These are phyloP conservation scores for Strix uralensis DNA, from an alignment of 2,113 vertebrate genomes.

Conservation along the genomic window DNA sequence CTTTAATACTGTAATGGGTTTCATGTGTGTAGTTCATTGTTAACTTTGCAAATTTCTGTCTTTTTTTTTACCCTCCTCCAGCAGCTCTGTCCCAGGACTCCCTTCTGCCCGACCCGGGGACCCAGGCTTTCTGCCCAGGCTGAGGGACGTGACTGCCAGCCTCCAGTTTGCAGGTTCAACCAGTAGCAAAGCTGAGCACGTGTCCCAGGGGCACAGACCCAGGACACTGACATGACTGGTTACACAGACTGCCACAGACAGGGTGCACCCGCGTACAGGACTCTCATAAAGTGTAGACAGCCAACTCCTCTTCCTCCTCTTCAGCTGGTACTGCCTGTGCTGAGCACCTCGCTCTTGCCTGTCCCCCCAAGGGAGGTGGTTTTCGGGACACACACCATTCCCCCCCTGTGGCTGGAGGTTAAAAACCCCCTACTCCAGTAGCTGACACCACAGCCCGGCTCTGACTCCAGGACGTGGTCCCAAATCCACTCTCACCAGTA, in stretches of 20 bases:
- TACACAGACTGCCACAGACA: background rate
- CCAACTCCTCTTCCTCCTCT: background rate
- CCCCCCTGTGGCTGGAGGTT: background rate
- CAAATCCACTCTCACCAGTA: background rate
- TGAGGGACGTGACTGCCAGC: background rate
- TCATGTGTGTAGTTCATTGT: background rate
- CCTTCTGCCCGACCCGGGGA: background rate
- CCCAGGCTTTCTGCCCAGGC: background rate
- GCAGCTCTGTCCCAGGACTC: background rate
- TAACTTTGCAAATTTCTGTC: background rate
- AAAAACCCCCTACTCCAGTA: background rate
- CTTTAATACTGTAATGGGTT: background rate
- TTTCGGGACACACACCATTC: background rate
- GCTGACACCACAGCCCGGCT: fast-evolving
- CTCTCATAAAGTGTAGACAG: background rate
- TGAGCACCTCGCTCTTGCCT: background rate
- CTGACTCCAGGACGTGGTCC: background rate
- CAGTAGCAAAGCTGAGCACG: background rate
- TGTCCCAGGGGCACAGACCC: background rate
- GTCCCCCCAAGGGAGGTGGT: background rate
- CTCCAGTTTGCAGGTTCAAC: background rate
- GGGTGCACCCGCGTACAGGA: background rate
- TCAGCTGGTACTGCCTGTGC: background rate
- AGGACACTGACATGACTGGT: background rate
- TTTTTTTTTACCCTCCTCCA: background rate